phyloP scores from a whole-genome alignment of 2,888 invertebrate genomes.

The Apodemia duryi region DNA sequence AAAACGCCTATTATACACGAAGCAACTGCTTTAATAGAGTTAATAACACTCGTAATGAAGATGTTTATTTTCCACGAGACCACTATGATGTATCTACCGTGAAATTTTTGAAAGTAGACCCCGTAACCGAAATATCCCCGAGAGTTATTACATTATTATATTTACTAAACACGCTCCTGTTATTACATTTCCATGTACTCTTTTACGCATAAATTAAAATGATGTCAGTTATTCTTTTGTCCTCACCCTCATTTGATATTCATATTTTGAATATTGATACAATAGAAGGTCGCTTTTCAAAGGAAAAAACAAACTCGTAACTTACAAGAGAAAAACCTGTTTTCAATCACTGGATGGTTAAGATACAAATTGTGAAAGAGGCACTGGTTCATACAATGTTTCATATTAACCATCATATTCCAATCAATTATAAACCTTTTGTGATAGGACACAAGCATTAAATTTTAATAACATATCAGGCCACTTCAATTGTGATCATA shows the following conservation, averaged over 20 bases:
- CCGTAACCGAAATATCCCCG: slow-evolving; percentile 57
- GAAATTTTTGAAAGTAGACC: slow-evolving; percentile 72
- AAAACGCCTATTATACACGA: slow-evolving; percentile 24
- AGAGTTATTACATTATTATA: slow-evolving; percentile 76
- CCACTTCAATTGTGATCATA: slow-evolving; percentile 76
- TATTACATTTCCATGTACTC: slow-evolving; percentile 79
- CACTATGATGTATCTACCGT: slow-evolving; percentile 68
- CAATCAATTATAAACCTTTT: slow-evolving; percentile 56
- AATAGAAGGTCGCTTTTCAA: slow-evolving; percentile 69
- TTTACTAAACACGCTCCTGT: slow-evolving; percentile 77
- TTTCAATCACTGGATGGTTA: slow-evolving; percentile 70
- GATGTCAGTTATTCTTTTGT: slow-evolving; percentile 76
- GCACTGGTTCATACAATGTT: slow-evolving; percentile 69
- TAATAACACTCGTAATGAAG: slow-evolving; percentile 58
- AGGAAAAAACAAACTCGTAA: slow-evolving; percentile 60
- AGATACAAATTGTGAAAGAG: slow-evolving; percentile 78
- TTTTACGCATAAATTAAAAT: slow-evolving; percentile 75
- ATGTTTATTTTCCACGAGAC: slow-evolving; percentile 64
- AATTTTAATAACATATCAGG: slow-evolving; percentile 50
- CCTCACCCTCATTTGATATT: slow-evolving; percentile 78
- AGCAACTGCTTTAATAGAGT: slow-evolving; percentile 26
- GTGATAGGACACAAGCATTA: slow-evolving; percentile 48
- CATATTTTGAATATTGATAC: slow-evolving; percentile 77
- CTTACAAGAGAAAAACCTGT: slow-evolving; percentile 72
- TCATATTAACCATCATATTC: slow-evolving; percentile 48